Percentiles rank a stretch among this genome's conserved stretches.
Conservation (phyloP, 2,113 vertebrate genomes). For the Trichechus manatus region DNA sequence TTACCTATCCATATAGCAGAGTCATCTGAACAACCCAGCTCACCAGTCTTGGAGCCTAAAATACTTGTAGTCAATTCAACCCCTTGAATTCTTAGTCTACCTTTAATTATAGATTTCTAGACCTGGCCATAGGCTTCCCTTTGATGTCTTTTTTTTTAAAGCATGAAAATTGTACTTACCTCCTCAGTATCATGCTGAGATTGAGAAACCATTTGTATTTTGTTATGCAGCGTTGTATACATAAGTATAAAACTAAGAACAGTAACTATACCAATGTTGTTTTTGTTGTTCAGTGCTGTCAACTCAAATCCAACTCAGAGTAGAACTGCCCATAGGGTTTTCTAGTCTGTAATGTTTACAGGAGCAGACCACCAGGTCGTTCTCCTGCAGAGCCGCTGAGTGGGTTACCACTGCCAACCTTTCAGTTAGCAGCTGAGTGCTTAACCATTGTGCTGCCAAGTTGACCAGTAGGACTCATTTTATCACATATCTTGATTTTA, state of each 20-base stretch:
- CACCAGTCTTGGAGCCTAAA: rapidly evolving
- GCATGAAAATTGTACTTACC: background rate
- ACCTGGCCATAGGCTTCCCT: background rate
- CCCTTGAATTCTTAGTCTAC: background rate
- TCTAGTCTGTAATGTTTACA: background rate
- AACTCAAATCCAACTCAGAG: background rate
- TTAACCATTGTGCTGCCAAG: too few relatives aligned
- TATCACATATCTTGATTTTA: rapidly evolving
- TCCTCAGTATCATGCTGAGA: background rate
- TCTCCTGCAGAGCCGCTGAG: too few relatives aligned
- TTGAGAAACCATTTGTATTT: background rate
- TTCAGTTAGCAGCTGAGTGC: too few relatives aligned
- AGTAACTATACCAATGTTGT: background rate
- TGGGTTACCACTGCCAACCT: too few relatives aligned
- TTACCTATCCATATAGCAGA: rapidly evolving
- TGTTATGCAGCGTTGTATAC: background rate
- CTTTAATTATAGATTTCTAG: background rate
- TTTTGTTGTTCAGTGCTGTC: background rate
- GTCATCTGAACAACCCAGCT: background rate
- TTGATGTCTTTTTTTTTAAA: background rate
- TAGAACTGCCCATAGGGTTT: background rate
- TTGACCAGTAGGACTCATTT: too few relatives aligned
- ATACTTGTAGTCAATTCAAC: background rate
- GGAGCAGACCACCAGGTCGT: too few relatives aligned
- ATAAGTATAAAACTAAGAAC: background rate